A percentile compares a stretch with the other conserved stretches of the same genome.
Conservation (phyloP, 2,888 invertebrate genomes). For the Macropis europaea region DNA sequence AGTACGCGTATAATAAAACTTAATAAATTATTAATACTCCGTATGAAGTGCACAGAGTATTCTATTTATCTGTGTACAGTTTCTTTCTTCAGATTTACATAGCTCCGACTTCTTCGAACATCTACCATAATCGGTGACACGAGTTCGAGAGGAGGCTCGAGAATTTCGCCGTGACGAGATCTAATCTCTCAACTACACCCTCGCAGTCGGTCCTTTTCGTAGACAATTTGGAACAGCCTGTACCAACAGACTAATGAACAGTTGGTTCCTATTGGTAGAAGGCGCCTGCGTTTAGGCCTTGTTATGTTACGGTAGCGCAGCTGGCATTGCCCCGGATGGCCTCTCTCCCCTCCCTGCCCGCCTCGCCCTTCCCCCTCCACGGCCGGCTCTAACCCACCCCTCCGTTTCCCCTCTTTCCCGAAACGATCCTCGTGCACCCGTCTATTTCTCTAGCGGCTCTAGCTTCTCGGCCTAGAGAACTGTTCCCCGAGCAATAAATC, state of each 20-base stretch:
- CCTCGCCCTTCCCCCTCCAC: slow-evolving; percentile 31
- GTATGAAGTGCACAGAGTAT: no score
- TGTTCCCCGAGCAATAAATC: slow-evolving; percentile 59
- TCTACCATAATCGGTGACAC: no score
- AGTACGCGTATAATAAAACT: no score
- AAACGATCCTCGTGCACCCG: slow-evolving; percentile 49
- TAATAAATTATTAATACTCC: no score
- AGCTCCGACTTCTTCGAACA: no score
- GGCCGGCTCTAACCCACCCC: slow-evolving; percentile 39
- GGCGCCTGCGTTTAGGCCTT: slow-evolving; percentile 70
- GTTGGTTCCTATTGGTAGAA: slow-evolving; percentile 77
- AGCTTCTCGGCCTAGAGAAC: slow-evolving; percentile 64
- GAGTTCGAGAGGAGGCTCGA: background rate
- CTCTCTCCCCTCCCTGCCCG: slow-evolving; percentile 29
- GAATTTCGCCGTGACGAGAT: slow-evolving; percentile 11
- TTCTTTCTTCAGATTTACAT: no score
- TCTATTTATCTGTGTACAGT: no score
- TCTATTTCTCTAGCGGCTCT: slow-evolving; percentile 60
- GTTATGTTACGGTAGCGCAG: slow-evolving; percentile 74
- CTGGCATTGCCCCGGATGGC: slow-evolving; percentile 69
- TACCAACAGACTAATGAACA: slow-evolving; percentile 75
- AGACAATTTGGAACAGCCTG: slow-evolving; percentile 70
- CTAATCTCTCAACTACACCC: slow-evolving; percentile 42
- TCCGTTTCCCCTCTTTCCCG: slow-evolving; percentile 37
- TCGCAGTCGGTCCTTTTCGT: slow-evolving; percentile 40